Conservation (phyloP, 2,797 vertebrate species). For the Lepus oiostolus region DNA sequence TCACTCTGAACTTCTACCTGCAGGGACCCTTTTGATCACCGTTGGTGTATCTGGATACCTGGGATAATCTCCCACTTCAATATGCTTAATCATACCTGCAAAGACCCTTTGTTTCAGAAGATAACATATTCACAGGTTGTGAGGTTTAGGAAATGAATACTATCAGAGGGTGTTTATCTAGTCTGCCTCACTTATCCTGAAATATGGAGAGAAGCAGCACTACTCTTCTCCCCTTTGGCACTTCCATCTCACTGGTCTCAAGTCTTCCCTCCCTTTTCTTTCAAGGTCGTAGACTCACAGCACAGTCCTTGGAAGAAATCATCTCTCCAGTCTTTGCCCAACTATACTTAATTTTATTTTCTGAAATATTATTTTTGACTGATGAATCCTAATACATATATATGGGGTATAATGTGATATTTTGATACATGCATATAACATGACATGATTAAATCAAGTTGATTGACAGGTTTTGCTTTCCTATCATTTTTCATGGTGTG, state of each 20-base stretch:
- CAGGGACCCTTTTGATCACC: too few relatives aligned
- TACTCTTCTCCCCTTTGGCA: not conserved
- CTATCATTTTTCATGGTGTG: not conserved
- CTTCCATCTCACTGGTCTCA: not conserved
- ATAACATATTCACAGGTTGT: not conserved
- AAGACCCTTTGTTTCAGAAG: not conserved
- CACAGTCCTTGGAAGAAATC: not conserved
- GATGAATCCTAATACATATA: not conserved
- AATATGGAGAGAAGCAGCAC: not conserved
- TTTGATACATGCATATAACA: not conserved
- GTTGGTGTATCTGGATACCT: too few relatives aligned
- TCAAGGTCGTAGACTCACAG: not conserved
- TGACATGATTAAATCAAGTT: not conserved
- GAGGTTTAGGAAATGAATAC: not conserved
- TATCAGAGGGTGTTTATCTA: not conserved
- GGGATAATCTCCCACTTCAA: not conserved
- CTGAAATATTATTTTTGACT: not conserved
- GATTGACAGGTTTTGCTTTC: not conserved
- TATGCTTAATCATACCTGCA: constrained; percentile 8
- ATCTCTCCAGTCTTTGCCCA: not conserved
- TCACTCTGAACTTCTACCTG: not conserved
- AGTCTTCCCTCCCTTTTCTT: not conserved
- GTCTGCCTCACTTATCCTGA: not conserved
- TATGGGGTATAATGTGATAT: not conserved
- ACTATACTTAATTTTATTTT: not conserved